Evolutionary conservation across 1,140 invertebrate species (phyloP), one percentile per base, ranked within the genome.

Genomic region (Phymorhynchus buccinoides): DNA sequence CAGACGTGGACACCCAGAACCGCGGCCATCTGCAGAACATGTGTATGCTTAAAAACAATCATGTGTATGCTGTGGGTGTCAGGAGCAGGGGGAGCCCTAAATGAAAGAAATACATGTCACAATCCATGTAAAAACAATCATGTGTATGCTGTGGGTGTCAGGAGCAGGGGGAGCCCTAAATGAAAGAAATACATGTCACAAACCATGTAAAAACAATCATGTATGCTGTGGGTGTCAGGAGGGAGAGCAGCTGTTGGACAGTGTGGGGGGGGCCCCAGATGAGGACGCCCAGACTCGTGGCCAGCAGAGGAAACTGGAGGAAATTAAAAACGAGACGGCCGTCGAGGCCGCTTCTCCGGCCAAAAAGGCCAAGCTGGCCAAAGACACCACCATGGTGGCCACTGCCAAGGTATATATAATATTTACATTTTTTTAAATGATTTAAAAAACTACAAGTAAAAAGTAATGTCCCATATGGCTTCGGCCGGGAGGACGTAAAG

Each of bases 281-380:
- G 88, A 86, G 32, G 92, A 92, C 89, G 90, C 89, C n/a, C 81
- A 88, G 66, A 92, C 91, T 3, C 80, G 91, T 62, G 89, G 90
- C 32, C 91, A 92, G 79, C 90, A 92, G 84, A 90, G 91, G 44
- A 89, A 91, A 71, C 84, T 91, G 42, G 91, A 91, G 30, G 89
- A 89, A 41, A 87, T 90, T 41, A 87, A 88, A 52, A 88, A 88
- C 4, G 90, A 90, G 71, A 88, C 87, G 68, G 62, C 87, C 35
- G 41, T 84, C 3, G 87, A 88, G 56, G 77, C 88, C 14, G n/a
- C n/a, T n/a, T 82, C 88, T 30, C 87, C 89, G 42, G 86, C 88
- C 35, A 90, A 91, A 71, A 91, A 91, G 87, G 32, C 87, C 66
- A 86, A 84, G 52, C 42, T 89, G 68, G 39, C 88, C 37, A 90